Percentiles rank a stretch among this genome's conserved stretches.
Conservation (phyloP, 1,140 invertebrate genomes). For the Tribolium castaneum region DNA sequence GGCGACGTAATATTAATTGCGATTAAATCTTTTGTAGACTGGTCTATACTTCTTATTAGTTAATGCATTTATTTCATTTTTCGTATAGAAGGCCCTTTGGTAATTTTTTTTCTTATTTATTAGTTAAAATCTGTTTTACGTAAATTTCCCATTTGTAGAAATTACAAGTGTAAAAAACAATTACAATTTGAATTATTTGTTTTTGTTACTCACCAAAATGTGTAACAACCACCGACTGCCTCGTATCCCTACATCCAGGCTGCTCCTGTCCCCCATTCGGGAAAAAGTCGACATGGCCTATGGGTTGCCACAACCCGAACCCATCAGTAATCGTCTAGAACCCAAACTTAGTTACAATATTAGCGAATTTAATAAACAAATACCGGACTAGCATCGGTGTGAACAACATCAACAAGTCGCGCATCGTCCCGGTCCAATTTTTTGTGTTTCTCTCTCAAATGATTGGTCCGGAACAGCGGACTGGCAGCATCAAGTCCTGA, state of each 20-base stretch:
- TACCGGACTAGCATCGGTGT: conserved; percentile 80
- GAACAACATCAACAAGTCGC: conserved; percentile 85
- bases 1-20: no score
- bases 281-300: conserved; percentile 77
- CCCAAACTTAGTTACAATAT: background rate
- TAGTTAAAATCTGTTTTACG: no score
- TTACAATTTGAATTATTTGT: no score
- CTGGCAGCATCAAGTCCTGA: conserved; percentile 75
- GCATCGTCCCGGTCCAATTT: conserved; percentile 86
- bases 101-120: no score
- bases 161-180: no score
- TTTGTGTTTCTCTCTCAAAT: conserved; percentile 64
- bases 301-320: conserved; percentile 63
- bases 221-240: conserved; percentile 60
- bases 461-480: conserved; percentile 72
- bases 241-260: conserved; percentile 71
- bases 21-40: no score
- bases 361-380: background rate
- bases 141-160: no score
- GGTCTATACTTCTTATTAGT: no score
- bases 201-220: conserved; percentile 57
- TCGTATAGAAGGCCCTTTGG: no score
- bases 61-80: no score
- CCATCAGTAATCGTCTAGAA: conserved; percentile 57
- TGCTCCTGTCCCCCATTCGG: conserved; percentile 79